These are phyloP conservation scores for Dermatemys mawii DNA, from an alignment of 2,113 vertebrate genomes.

Conservation along the genomic window DNA sequence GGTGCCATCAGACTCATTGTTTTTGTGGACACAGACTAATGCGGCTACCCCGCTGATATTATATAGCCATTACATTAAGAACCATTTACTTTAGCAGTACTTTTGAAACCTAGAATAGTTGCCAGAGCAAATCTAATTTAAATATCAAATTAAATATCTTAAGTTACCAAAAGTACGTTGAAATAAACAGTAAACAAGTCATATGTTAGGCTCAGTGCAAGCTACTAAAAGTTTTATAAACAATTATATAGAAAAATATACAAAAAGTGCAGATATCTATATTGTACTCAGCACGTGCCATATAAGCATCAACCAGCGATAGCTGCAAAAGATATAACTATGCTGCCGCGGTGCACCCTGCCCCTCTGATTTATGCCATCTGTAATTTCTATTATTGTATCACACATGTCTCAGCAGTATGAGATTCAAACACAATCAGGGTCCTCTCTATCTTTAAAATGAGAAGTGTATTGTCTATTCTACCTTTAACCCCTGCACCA, in stretches of 20 bases:
- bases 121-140: not conserved
- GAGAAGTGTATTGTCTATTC: not conserved
- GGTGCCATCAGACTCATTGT: no score
- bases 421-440: not conserved
- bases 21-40: no score
- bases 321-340: slow-evolving; percentile 16
- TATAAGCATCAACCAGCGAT: not conserved
- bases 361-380: slow-evolving; percentile 1
- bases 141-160: not conserved
- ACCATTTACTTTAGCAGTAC: not conserved
- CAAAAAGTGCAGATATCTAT: not conserved
- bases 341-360: not conserved
- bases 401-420: not conserved
- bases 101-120: not conserved
- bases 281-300: not conserved
- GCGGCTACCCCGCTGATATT: not conserved
- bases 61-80: not conserved
- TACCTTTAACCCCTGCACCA: not conserved
- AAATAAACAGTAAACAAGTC: not conserved
- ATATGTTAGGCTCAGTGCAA: not conserved
- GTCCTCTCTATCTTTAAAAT: not conserved
- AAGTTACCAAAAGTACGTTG: not conserved
- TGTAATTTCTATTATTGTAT: not conserved
- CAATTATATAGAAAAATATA: not conserved
- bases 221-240: not conserved